Evolutionary conservation across 2,113 vertebrate genomes (phyloP), one percentile per base, ranked within the genome.

Genomic region (Antidorcas marsupialis): DNA sequence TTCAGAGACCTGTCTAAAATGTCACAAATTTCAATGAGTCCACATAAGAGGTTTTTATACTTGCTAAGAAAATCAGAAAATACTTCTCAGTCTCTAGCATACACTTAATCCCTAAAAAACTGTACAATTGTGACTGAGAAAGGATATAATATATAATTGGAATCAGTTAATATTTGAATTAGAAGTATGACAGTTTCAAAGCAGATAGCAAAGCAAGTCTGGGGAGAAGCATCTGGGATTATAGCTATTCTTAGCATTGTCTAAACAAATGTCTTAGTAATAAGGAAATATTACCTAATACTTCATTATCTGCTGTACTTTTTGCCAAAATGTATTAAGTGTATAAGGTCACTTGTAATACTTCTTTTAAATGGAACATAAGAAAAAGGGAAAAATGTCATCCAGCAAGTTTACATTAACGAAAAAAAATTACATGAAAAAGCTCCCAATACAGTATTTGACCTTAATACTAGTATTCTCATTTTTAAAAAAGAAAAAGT

Each of bases 271-370:
- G 43, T 83, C 62, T 96, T 62, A 91, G 92, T 91, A 92, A 93
- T 89, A 94, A 91, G 57, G 62, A 97, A 97, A 96, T n/a, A 13
- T 67, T 96, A 97, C 78, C 60, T 89, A 97, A 87, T 94, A 95
- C n/a, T 81, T 89, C 81, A 91, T 67, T 90, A 95, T 62, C 87
- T 93, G 60, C 43, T 96, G 5, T 90, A 71, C 39, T 96, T 96
- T 97, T 67, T 92, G 79, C 62, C 62, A 96, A 96, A 97, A 93
- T 43, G n/a, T 96, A 96, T 90, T 89, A 96, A 95, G 55, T 91
- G 52, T 62, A 60, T 62, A 50, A 95, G 52, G 60, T 92, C 84
- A 94, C 30, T 89, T 96, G 55, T 89, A 55, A 97, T 6, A 92
- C 36, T 87, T 95, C 91, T 93, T 95, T 94, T 87, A 95, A 93